Evolutionary conservation across 2,888 invertebrate species (phyloP).

Genomic region (Cataglyphis albicans): DNA sequence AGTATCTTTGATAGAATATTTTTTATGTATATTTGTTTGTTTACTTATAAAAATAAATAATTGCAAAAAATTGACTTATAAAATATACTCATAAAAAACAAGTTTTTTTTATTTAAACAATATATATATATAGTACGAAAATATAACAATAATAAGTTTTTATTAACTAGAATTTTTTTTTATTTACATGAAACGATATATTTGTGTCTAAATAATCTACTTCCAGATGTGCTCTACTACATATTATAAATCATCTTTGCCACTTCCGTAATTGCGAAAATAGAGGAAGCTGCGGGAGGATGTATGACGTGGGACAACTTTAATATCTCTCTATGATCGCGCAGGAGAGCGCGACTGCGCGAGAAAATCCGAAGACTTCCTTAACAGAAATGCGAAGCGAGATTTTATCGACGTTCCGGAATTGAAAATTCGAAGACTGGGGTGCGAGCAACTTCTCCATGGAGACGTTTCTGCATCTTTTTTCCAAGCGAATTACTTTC

Average conservation of each 20-base stretch:
- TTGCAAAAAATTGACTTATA: neutral
- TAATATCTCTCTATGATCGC: constrained; percentile 44
- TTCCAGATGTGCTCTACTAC: neutral
- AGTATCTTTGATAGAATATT: neutral
- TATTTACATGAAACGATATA: neutral
- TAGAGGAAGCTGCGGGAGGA: constrained; percentile 2
- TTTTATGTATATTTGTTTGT: neutral
- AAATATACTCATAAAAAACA: neutral
- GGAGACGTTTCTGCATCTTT: constrained; percentile 9
- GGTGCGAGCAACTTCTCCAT: constrained; percentile 15
- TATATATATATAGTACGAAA: neutral
- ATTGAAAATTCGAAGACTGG: constrained; percentile 41
- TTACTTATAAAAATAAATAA: neutral
- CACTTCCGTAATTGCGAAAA: neutral
- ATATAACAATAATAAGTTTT: neutral
- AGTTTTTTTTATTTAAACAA: neutral
- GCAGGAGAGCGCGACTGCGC: constrained; percentile 12
- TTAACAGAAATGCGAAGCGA: constrained; percentile 46
- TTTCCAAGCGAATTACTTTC: constrained; percentile 45
- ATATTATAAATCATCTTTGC: constrained; percentile 27
- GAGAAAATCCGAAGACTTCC: constrained; percentile 32
- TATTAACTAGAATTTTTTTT: constrained; percentile 9
- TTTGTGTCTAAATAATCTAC: neutral
- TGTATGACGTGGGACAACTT: neutral
- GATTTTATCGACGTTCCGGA: constrained; percentile 38